Evolutionary conservation across 2,888 invertebrate species (phyloP).

Genomic region (Actias luna): DNA sequence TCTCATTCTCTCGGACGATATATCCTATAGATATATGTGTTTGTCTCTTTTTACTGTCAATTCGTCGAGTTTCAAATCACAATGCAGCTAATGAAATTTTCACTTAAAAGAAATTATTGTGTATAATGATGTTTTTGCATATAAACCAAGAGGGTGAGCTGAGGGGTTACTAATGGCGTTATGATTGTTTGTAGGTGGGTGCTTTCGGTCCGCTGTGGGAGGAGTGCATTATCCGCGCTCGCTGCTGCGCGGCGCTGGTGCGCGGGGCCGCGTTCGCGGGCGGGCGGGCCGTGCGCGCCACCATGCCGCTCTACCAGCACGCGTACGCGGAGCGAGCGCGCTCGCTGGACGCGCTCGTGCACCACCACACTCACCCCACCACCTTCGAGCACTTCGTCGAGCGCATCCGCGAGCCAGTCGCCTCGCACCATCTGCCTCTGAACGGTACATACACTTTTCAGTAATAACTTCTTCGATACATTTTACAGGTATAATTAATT

Average conservation of each 20-base stretch:
- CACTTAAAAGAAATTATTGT: no score
- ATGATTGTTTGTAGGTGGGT: slow-evolving; percentile 85
- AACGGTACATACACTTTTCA: not conserved
- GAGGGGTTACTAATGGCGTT: no score
- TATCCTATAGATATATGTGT: no score
- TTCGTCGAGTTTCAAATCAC: no score
- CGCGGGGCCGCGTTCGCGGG: slow-evolving; percentile 94
- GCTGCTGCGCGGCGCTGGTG: slow-evolving; percentile 90
- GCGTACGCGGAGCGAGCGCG: slow-evolving; percentile 96
- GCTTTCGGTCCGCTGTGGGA: slow-evolving; percentile 98
- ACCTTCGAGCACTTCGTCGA: slow-evolving; percentile 92
- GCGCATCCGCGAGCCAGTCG: slow-evolving; percentile 60
- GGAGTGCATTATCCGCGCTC: slow-evolving; percentile 86
- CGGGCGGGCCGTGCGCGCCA: slow-evolving; percentile 94
- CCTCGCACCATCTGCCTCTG: slow-evolving; percentile 14
- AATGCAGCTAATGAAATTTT: no score
- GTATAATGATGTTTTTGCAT: no score
- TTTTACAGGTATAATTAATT: no score
- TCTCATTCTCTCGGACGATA: no score
- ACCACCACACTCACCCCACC: slow-evolving; percentile 91
- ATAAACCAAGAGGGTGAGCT: no score
- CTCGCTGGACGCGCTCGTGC: slow-evolving; percentile 91
- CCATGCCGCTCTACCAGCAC: slow-evolving; percentile 94
- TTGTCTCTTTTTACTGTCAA: no score
- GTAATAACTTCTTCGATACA: not conserved